Evolutionary conservation across 1,140 invertebrate species (phyloP).

Genomic region (Procambarus clarkii): DNA sequence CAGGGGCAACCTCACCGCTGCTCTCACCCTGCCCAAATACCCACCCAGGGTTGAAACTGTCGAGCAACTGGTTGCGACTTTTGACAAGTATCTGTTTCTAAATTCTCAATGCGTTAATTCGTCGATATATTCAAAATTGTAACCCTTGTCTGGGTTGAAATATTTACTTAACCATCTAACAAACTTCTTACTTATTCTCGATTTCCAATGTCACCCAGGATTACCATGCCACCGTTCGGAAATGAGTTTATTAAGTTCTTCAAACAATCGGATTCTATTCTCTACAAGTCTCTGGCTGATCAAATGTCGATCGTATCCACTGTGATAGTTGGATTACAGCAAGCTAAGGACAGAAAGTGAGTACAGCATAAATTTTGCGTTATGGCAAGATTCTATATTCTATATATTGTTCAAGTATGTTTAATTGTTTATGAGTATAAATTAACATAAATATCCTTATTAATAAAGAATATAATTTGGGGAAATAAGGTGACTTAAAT

Average conservation of each 20-base stretch:
- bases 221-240: slow-evolving; percentile 52
- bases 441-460: too few species aligned
- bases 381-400: too few species aligned
- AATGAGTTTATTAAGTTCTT: slow-evolving; percentile 47
- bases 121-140: too few species aligned
- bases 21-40: slow-evolving; percentile 52
- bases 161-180: not conserved
- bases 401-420: too few species aligned
- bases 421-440: too few species aligned
- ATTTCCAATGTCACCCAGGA: slow-evolving; percentile 9
- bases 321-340: slow-evolving; percentile 28
- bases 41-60: slow-evolving; percentile 38
- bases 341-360: slow-evolving; percentile 32
- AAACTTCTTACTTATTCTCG: not conserved
- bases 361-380: too few species aligned
- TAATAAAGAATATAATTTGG: too few species aligned
- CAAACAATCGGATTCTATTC: slow-evolving; percentile 41
- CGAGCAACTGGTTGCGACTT: slow-evolving; percentile 23
- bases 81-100: not conserved
- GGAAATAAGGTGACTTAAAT: too few species aligned
- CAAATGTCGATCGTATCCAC: slow-evolving; percentile 39
- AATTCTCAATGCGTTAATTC: not conserved
- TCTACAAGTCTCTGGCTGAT: slow-evolving; percentile 33
- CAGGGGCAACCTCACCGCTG: slow-evolving; percentile 45
- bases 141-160: not conserved